Percentiles rank a stretch among this genome's conserved stretches.
Conservation (phyloP, 2,797 vertebrate genomes). For the Myotis myotis region DNA sequence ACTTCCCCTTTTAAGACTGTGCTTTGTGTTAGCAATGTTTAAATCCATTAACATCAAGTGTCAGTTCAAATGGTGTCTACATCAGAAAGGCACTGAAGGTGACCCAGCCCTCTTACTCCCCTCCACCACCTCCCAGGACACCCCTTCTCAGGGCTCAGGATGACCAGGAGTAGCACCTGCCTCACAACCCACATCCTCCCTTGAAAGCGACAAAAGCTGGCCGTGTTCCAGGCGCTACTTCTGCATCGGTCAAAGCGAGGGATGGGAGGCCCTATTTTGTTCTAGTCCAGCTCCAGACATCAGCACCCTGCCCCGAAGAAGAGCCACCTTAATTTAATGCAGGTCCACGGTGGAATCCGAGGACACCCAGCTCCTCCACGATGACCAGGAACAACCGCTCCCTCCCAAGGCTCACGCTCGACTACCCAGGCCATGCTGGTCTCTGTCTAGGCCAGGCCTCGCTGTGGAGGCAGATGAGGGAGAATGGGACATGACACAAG, state of each 20-base stretch:
- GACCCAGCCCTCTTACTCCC: not conserved
- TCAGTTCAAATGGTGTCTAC: not conserved
- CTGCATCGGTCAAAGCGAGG: not conserved
- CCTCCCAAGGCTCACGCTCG: conserved; percentile 22
- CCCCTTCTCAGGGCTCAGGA: not conserved
- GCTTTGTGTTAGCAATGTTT: not conserved
- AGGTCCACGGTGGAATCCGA: not conserved
- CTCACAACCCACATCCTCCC: not conserved
- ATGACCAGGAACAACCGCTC: not conserved
- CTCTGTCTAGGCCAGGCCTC: not conserved
- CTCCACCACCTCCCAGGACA: not conserved
- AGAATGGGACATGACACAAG: conserved; percentile 75
- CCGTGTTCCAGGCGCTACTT: not conserved
- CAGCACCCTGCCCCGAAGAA: not conserved
- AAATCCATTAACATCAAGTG: not conserved
- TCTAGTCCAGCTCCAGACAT: not conserved
- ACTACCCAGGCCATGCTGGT: not conserved
- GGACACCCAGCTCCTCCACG: not conserved
- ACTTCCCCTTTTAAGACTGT: conserved; percentile 24
- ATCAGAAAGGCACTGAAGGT: not conserved
- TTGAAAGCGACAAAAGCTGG: not conserved
- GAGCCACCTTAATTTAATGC: not conserved
- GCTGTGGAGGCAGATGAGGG: conserved; percentile 7
- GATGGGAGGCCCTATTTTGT: not conserved
- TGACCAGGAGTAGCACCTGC: not conserved